phyloP scores from a whole-genome alignment of 2,888 invertebrate species.

The Philonicus albiceps region DNA sequence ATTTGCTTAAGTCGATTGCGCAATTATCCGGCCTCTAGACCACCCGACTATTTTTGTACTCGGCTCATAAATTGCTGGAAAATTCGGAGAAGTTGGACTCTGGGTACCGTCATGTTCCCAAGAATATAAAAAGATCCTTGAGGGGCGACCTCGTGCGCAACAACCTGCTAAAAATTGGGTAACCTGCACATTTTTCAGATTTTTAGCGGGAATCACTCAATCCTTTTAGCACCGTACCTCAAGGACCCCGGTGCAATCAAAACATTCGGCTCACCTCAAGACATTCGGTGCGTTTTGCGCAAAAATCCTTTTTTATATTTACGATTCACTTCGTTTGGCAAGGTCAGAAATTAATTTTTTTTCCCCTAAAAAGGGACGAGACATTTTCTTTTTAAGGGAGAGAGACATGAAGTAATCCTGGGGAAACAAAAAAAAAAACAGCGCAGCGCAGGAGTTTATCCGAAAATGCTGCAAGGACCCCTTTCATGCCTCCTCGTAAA shows the following conservation, averaged over 20 bases:
- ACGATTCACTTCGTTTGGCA: slow-evolving; percentile 41
- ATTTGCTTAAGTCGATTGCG: slow-evolving; percentile 20
- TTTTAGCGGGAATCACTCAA: not conserved
- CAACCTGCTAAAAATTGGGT: not conserved
- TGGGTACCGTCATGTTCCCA: too few species aligned
- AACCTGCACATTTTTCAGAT: slow-evolving; percentile 6
- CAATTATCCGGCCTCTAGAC: not conserved
- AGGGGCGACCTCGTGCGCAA: not conserved
- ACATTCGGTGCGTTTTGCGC: not conserved
- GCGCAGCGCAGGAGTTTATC: slow-evolving; percentile 30
- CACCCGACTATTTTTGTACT: not conserved
- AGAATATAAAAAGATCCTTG: not conserved
- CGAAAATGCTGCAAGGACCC: slow-evolving; percentile 21
- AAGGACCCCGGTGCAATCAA: slow-evolving; percentile 27
- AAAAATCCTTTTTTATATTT: slow-evolving; percentile 46
- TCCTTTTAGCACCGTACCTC: slow-evolving; percentile 3
- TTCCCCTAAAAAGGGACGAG: slow-evolving; percentile 22
- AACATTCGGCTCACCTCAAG: slow-evolving; percentile 6
- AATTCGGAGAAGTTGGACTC: not conserved
- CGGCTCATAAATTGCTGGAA: not conserved
- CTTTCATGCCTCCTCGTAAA: slow-evolving; percentile 37
- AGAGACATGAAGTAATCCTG: slow-evolving; percentile 12
- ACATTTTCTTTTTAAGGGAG: not conserved
- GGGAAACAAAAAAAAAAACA: not conserved
- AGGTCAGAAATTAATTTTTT: slow-evolving; percentile 48